These are phyloP conservation scores for Meteorus sp. DNA, from an alignment of 1,140 invertebrate genomes.

Conservation along the genomic window DNA sequence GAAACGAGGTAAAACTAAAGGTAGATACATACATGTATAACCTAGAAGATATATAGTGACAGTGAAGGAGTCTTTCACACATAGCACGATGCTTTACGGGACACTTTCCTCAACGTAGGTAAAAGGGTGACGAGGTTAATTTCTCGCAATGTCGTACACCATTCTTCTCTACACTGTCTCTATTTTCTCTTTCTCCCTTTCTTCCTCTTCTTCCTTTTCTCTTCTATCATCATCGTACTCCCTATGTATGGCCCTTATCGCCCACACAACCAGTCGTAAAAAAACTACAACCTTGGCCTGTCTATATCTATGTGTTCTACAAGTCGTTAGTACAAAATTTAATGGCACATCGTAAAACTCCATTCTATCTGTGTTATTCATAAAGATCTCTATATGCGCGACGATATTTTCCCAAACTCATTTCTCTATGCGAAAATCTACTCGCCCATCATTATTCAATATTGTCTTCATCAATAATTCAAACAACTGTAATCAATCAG, in stretches of 20 bases:
- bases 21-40: no score
- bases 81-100: conserved; percentile 27
- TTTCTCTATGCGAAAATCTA: no score
- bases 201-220: not conserved
- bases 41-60: conserved; percentile 6
- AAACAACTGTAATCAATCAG: no score
- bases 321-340: conserved; percentile 29
- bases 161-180: no score
- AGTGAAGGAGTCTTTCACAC: conserved; percentile 22
- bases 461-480: no score
- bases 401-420: no score
- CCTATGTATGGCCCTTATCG: conserved; percentile 1
- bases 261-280: conserved; percentile 12
- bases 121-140: conserved; percentile 30
- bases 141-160: conserved; percentile 19
- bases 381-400: no score
- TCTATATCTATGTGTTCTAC: not conserved
- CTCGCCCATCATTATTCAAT: no score
- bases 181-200: not conserved
- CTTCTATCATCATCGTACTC: not conserved
- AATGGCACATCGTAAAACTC: conserved; percentile 28
- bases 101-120: conserved; percentile 10
- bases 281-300: conserved; percentile 15
- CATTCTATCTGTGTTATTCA: not conserved
- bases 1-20: not conserved